Evolutionary conservation across 2,888 invertebrate genomes (phyloP).

Genomic region (Agonopterix heracliana): DNA sequence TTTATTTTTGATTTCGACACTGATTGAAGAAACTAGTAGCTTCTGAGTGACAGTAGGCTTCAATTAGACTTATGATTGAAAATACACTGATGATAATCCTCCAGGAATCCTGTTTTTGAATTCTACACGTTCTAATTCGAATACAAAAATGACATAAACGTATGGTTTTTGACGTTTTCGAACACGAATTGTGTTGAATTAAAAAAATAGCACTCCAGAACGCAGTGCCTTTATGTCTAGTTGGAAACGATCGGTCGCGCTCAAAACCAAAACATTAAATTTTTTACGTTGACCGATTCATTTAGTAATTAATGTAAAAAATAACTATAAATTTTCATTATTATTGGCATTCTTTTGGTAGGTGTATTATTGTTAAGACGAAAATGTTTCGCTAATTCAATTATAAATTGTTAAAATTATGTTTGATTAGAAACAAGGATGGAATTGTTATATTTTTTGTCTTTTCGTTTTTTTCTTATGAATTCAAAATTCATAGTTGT

Average conservation of each 20-base stretch:
- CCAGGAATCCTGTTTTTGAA: too few species aligned
- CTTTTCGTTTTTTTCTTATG: conserved; percentile 60
- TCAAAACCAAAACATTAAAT: conserved; percentile 13
- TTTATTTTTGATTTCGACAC: too few species aligned
- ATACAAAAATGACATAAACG: too few species aligned
- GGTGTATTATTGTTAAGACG: conserved; percentile 44
- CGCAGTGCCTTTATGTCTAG: conserved; percentile 23
- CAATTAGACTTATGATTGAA: too few species aligned
- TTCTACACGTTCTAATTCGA: too few species aligned
- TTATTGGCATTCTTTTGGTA: conserved; percentile 44
- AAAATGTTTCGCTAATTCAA: conserved; percentile 39
- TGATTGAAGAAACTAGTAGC: too few species aligned
- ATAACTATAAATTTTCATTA: conserved; percentile 26
- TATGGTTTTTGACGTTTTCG: too few species aligned
- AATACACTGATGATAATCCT: too few species aligned
- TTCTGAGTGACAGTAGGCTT: too few species aligned
- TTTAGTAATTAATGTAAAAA: conserved; percentile 22
- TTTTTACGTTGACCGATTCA: conserved; percentile 27
- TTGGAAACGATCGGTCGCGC: conserved; percentile 14
- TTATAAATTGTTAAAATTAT: conserved; percentile 49
- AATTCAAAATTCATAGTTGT: conserved; percentile 77
- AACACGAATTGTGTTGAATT: too few species aligned
- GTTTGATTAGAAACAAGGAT: conserved; percentile 37
- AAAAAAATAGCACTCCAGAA: background rate
- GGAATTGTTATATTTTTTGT: conserved; percentile 58